Evolutionary conservation across 2,888 invertebrate genomes (phyloP).

Genomic region (Cantharis lateralis): DNA sequence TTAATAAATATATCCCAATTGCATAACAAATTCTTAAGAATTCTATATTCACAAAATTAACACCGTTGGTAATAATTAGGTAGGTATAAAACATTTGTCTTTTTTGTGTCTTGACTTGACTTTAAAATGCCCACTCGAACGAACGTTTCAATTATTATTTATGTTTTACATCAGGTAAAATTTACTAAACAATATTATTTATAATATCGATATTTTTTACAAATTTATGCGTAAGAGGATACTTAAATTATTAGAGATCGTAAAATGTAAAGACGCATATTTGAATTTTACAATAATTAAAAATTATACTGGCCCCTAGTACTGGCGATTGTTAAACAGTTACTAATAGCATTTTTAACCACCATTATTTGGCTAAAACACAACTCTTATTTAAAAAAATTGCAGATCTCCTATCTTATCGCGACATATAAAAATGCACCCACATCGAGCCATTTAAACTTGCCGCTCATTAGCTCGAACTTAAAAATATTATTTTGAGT

Average conservation of each 20-base stretch:
- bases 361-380: neutral
- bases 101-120: conserved; percentile 28
- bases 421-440: neutral
- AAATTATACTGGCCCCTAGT: conserved; percentile 31
- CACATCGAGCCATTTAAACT: neutral
- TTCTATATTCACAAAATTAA: conserved; percentile 25
- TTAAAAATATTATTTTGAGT: neutral
- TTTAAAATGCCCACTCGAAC: conserved; percentile 16
- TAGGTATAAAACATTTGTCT: conserved; percentile 16
- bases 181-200: neutral
- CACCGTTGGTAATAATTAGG: neutral
- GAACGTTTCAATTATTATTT: neutral
- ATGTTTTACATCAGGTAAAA: conserved; percentile 6
- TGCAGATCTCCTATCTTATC: neutral
- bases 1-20: conserved; percentile 34
- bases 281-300: conserved; percentile 8
- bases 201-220: neutral
- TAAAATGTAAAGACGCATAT: conserved; percentile 11
- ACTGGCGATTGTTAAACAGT: conserved; percentile 28
- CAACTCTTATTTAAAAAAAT: neutral
- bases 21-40: conserved; percentile 28
- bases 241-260: conserved; percentile 30
- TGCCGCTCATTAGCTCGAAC: neutral
- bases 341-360: neutral
- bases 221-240: neutral